These are phyloP conservation scores for Epirrita christyi DNA, from an alignment of 2,888 invertebrate genomes.

Conservation along the genomic window DNA sequence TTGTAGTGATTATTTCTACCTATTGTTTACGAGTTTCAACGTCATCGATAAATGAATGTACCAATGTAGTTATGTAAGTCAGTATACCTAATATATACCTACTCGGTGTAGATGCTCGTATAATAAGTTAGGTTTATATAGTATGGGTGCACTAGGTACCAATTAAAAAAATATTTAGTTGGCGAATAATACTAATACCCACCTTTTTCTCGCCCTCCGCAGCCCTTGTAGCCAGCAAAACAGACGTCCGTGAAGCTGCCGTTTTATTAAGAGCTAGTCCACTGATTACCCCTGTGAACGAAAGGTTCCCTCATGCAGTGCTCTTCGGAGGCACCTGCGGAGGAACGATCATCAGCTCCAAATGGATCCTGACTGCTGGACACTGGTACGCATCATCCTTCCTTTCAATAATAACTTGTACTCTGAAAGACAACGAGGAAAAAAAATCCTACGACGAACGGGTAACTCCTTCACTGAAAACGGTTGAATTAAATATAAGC, in stretches of 20 bases:
- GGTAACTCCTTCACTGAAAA: no score
- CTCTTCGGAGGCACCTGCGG: constrained; percentile 76
- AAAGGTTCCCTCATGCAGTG: constrained; percentile 66
- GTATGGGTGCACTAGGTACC: no score
- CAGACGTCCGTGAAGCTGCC: neutral
- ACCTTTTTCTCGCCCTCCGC: neutral
- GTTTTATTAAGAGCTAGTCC: no score
- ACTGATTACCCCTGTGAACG: constrained; percentile 46
- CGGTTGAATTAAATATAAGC: no score
- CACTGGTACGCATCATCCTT: constrained; percentile 59
- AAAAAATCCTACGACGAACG: no score
- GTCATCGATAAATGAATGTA: constrained; percentile 20
- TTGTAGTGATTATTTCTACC: constrained; percentile 13
- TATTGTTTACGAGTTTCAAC: constrained; percentile 12
- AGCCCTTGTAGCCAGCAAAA: neutral
- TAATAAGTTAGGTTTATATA: no score
- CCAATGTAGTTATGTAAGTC: no score
- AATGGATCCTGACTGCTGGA: constrained; percentile 71
- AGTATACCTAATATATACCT: no score
- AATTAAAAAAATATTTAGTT: neutral
- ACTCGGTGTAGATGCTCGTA: no score
- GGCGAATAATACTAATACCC: no score
- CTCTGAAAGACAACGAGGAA: no score
- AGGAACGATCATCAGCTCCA: constrained; percentile 72
- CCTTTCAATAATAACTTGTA: neutral